Conservation (phyloP, 2,113 vertebrate species). For the Bothrops jararaca region DNA sequence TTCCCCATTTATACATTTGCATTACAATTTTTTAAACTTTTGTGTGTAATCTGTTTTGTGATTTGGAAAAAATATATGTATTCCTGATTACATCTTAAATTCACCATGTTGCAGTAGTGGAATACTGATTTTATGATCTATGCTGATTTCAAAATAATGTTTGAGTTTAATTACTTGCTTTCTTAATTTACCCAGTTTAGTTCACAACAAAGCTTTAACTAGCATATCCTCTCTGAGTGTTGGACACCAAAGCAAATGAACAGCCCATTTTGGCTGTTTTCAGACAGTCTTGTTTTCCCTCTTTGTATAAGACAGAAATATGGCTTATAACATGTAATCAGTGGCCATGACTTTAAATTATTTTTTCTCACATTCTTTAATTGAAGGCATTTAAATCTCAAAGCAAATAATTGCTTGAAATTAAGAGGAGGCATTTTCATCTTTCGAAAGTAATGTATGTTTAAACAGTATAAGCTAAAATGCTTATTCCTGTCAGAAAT, state of each 20-base stretch:
- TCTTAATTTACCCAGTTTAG: constrained; percentile 41
- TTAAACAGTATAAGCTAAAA: constrained; percentile 55
- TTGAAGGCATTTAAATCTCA: constrained; percentile 56
- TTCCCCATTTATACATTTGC: constrained; percentile 17
- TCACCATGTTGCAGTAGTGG: constrained; percentile 55
- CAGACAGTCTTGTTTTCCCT: constrained; percentile 24
- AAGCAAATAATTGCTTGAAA: constrained; percentile 61
- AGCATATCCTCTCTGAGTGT: constrained; percentile 36
- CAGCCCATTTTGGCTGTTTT: constrained; percentile 41
- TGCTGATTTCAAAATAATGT: constrained; percentile 42
- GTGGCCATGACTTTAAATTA: background rate
- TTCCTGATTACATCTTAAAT: constrained; percentile 47
- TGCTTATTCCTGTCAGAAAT: constrained; percentile 64
- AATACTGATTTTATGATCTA: constrained; percentile 63
- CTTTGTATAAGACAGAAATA: constrained; percentile 42
- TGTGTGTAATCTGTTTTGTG: constrained; percentile 3
- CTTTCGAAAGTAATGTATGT: constrained; percentile 61
- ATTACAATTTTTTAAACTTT: constrained; percentile 6
- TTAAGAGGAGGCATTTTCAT: constrained; percentile 69
- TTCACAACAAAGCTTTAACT: constrained; percentile 24
- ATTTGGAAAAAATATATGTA: constrained; percentile 47
- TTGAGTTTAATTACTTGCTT: constrained; percentile 32
- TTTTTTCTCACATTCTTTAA: constrained; percentile 57
- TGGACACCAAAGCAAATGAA: constrained; percentile 41
- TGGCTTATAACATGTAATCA: constrained; percentile 4